Conservation (phyloP, 2,113 vertebrate genomes). For the Aramus guarauna region DNA sequence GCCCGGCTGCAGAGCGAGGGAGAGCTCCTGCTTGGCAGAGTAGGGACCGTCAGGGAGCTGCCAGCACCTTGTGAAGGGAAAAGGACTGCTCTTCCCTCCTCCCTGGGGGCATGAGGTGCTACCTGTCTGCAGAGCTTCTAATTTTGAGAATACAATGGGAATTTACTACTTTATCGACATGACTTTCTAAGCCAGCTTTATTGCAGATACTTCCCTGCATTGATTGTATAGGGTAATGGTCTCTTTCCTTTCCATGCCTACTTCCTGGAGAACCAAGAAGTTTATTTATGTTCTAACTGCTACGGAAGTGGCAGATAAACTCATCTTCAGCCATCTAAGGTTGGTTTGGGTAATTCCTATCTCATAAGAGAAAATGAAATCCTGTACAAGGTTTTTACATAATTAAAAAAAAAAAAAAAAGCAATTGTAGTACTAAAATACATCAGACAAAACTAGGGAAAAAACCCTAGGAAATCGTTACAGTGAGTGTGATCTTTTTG, state of each 20-base stretch:
- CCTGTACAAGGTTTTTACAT: neutral
- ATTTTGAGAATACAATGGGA: neutral
- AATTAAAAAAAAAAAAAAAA: neutral
- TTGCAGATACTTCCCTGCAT: neutral
- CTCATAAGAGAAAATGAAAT: neutral
- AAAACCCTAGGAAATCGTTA: neutral
- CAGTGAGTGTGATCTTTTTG: neutral
- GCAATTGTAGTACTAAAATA: neutral
- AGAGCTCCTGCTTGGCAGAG: neutral
- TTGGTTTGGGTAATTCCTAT: neutral
- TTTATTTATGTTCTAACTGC: neutral
- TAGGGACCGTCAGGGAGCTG: neutral
- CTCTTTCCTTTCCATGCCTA: neutral
- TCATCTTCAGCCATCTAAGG: neutral
- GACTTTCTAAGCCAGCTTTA: neutral
- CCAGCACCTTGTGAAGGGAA: neutral
- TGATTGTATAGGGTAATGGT: neutral
- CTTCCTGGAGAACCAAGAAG: neutral
- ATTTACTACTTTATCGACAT: neutral
- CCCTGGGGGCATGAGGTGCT: fast-evolving
- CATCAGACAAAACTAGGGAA: neutral
- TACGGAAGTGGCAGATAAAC: neutral
- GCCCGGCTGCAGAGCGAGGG: neutral
- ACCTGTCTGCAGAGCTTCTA: neutral
- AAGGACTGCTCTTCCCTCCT: neutral